Conservation (phyloP, 2,888 invertebrate genomes). For the Mesoligia furuncula region DNA sequence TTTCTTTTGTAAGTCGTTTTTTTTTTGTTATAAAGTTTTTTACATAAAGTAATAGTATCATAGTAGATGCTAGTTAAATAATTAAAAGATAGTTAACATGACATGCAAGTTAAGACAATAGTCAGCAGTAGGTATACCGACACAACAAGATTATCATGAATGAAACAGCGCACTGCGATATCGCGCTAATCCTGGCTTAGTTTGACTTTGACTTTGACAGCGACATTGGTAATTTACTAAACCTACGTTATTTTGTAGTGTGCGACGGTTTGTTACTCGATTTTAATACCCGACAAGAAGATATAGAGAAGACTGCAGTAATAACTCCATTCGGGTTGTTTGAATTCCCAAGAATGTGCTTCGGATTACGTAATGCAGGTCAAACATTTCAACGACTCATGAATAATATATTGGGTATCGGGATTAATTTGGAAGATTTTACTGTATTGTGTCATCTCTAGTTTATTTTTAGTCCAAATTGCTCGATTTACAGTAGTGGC, state of each 20-base stretch:
- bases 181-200: constrained; percentile 12
- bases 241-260: not conserved
- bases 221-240: constrained; percentile 20
- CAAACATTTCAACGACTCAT: too few relatives aligned
- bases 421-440: not conserved
- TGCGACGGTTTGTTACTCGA: not conserved
- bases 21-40: too few relatives aligned
- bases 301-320: too few relatives aligned
- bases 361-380: too few relatives aligned
- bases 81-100: not conserved
- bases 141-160: constrained; percentile 28
- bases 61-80: too few relatives aligned
- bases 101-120: not conserved
- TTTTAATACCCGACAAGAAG: too few relatives aligned
- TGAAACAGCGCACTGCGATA: constrained; percentile 23
- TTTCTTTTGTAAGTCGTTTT: too few relatives aligned
- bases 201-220: too few relatives aligned
- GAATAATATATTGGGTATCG: too few relatives aligned
- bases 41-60: too few relatives aligned
- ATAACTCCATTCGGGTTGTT: too few relatives aligned
- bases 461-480: not conserved
- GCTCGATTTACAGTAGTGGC: not conserved
- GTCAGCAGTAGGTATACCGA: not conserved
- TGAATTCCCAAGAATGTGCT: too few relatives aligned
- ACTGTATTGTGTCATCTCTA: not conserved